A percentile compares a stretch with the other conserved stretches of the same genome.
These are phyloP conservation scores for Siderastrea radians DNA, from an alignment of 92 coral and sea anemone genomes.

Conservation along the genomic window DNA sequence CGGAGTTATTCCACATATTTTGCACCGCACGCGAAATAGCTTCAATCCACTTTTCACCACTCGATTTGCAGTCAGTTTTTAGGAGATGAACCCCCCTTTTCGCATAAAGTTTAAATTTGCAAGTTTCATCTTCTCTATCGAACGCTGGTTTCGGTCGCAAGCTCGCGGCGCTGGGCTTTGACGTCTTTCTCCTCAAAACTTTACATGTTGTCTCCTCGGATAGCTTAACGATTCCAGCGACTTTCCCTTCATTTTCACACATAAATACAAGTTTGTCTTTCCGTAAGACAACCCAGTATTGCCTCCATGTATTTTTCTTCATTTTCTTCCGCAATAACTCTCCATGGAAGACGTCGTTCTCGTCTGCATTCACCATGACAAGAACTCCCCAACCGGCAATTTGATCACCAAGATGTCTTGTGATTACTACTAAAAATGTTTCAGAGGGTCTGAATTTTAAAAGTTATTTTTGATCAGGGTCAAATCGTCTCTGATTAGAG, in stretches of 20 bases:
- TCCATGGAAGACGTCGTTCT: slow-evolving; percentile 17
- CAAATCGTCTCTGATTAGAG: background rate
- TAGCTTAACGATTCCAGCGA: slow-evolving; percentile 76
- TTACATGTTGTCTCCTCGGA: slow-evolving; percentile 67
- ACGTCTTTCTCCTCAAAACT: slow-evolving; percentile 37
- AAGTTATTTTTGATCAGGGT: background rate
- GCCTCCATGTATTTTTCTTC: slow-evolving; percentile 84
- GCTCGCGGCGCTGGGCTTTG: slow-evolving; percentile 17
- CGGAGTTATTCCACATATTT: slow-evolving; percentile 6
- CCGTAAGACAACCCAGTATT: slow-evolving; percentile 74
- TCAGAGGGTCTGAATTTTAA: background rate
- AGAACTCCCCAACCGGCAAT: background rate
- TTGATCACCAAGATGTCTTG: background rate
- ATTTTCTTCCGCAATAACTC: slow-evolving; percentile 74
- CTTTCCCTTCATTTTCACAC: slow-evolving; percentile 48
- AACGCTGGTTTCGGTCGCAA: background rate
- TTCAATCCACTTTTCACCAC: slow-evolving; percentile 75
- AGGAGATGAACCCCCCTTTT: slow-evolving; percentile 82
- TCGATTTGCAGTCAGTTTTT: slow-evolving; percentile 69
- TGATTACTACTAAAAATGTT: background rate
- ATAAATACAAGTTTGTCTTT: slow-evolving; percentile 69
- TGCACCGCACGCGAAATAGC: slow-evolving; percentile 58
- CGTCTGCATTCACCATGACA: slow-evolving; percentile 29
- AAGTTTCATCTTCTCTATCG: slow-evolving; percentile 24
- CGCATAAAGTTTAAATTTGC: slow-evolving; percentile 77